These are phyloP conservation scores for Caenorhabditis japonica DNA, from an alignment of 2,888 invertebrate species.

Conservation along the genomic window DNA sequence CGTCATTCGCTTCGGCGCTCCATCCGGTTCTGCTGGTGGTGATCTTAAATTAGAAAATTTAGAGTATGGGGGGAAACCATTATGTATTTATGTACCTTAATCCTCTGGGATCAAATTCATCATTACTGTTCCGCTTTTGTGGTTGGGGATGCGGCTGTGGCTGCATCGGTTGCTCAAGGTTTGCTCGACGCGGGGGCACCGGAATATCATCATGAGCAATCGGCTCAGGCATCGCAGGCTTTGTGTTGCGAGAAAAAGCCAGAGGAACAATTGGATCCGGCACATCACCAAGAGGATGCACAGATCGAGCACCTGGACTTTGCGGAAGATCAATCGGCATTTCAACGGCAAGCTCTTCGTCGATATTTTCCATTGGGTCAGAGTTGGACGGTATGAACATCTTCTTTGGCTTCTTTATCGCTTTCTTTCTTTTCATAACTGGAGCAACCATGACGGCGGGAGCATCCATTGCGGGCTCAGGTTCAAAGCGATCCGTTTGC, in stretches of 20 bases:
- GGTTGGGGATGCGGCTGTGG: background rate
- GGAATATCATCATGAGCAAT: conserved; percentile 13
- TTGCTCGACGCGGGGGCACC: conserved; percentile 2
- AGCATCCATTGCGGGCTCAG: background rate
- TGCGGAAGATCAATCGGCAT: conserved; percentile 41
- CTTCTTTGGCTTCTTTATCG: conserved; percentile 48
- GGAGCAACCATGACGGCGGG: conserved; percentile 18
- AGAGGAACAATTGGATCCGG: conserved; percentile 25
- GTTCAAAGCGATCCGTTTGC: background rate
- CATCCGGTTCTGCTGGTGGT: conserved; percentile 31
- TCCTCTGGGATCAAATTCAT: conserved; percentile 40
- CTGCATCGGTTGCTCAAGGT: too few relatives aligned
- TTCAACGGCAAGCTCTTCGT: conserved; percentile 40
- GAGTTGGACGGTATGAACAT: conserved; percentile 50
- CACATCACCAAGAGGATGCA: conserved; percentile 43
- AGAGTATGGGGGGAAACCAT: background rate
- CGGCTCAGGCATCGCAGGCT: conserved; percentile 43
- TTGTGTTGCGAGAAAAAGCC: conserved; percentile 41
- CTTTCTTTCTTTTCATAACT: conserved; percentile 39
- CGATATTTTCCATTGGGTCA: conserved; percentile 36
- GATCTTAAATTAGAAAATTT: conserved; percentile 37
- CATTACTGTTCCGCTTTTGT: conserved; percentile 16
- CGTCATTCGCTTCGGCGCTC: conserved; percentile 37
- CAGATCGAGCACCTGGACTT: conserved; percentile 44
- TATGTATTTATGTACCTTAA: conserved; percentile 30